Conservation (phyloP, 2,888 invertebrate species). For the Sycophila texana region DNA sequence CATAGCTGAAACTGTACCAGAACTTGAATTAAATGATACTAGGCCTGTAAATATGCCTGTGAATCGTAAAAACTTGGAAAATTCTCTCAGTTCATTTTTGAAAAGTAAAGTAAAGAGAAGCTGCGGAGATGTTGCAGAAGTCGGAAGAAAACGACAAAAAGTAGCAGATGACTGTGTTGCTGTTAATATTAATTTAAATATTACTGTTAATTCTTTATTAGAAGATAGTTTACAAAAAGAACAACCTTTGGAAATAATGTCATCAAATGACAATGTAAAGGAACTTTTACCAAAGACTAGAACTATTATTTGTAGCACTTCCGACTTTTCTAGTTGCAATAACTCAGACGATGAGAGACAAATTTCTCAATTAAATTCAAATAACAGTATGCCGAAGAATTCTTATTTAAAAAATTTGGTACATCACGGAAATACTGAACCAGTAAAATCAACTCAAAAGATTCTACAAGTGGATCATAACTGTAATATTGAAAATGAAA, state of each 20-base stretch:
- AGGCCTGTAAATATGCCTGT: neutral
- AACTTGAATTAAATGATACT: conserved; percentile 35
- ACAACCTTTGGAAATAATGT: neutral
- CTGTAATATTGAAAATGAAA: conserved; percentile 14
- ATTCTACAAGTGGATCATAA: conserved; percentile 17
- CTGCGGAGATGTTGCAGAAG: neutral
- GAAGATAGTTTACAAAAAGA: neutral
- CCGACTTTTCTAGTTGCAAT: neutral
- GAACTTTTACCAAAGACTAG: conserved; percentile 22
- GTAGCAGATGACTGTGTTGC: conserved; percentile 5
- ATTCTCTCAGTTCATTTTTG: conserved; percentile 16
- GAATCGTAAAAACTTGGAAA: conserved; percentile 4
- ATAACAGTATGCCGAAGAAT: neutral
- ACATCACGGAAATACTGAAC: neutral
- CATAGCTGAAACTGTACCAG: conserved; percentile 21
- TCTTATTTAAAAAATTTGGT: neutral
- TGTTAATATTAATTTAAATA: conserved; percentile 10
- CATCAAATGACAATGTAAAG: conserved; percentile 8
- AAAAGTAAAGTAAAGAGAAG: conserved; percentile 33
- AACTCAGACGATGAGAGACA: neutral
- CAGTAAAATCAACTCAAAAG: neutral
- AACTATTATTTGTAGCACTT: neutral
- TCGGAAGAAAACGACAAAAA: conserved; percentile 23
- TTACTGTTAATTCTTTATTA: neutral
- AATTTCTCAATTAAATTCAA: neutral